A percentile compares a stretch with the other conserved stretches of the same genome.
Evolutionary conservation across 2,888 invertebrate genomes (phyloP).

Genomic region (Drymonia ruficornis): DNA sequence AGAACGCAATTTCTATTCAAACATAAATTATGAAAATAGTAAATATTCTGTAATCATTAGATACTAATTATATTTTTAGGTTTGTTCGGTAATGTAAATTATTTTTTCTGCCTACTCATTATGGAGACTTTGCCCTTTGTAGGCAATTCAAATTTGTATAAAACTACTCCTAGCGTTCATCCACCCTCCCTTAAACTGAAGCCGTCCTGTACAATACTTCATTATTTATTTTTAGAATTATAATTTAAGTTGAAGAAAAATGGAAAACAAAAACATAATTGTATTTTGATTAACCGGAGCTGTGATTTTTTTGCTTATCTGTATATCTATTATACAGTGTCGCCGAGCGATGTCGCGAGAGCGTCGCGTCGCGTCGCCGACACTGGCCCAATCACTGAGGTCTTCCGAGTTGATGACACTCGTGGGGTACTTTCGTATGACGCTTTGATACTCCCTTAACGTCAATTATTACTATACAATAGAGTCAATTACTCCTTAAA

Average conservation of each 20-base stretch:
- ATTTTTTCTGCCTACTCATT: too few species aligned
- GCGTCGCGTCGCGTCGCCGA: conserved; percentile 17
- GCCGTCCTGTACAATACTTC: conserved; percentile 78
- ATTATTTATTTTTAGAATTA: conserved; percentile 81
- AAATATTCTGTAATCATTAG: too few species aligned
- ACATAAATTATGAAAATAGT: neutral
- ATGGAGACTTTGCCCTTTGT: too few species aligned
- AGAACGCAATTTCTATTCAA: neutral
- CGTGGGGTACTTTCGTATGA: conserved; percentile 25
- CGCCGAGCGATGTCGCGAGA: conserved; percentile 10
- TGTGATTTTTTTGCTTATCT: conserved; percentile 82
- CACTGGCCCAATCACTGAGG: conserved; percentile 49
- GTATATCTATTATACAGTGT: conserved; percentile 62
- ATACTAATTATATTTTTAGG: too few species aligned
- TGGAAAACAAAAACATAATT: conserved; percentile 75
- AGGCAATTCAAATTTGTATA: too few species aligned
- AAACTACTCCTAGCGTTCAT: conserved; percentile 31
- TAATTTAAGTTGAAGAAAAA: conserved; percentile 68
- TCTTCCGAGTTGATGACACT: conserved; percentile 48
- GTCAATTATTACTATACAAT: too few species aligned
- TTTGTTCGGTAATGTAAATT: too few species aligned
- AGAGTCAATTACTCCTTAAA: too few species aligned
- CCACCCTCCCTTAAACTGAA: conserved; percentile 68
- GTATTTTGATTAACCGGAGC: conserved; percentile 83
- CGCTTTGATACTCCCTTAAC: neutral